Evolutionary conservation across 35 echinoderm and acorn worm species (phyloP), one percentile per base, ranked within the genome.

Genomic region (Acanthaster planci): DNA sequence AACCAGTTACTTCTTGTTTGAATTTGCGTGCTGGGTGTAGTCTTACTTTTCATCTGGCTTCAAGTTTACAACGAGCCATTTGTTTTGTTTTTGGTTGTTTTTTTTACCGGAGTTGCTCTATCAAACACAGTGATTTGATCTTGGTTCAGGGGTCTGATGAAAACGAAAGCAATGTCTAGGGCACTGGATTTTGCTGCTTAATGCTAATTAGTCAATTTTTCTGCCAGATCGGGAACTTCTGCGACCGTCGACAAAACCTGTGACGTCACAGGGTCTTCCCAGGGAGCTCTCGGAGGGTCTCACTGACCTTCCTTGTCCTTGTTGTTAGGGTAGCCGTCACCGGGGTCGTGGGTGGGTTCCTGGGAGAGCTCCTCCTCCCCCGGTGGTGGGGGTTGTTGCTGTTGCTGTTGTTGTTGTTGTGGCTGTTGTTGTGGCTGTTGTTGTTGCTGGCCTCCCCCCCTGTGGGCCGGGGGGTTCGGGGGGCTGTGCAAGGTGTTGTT

Each of bases 401-500:
- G 19, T 26, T 21, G 19, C 56, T 26, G 19, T 26, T 14, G 17
- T 59, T 67, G 60, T 15, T 67, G 60, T 67, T 30, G 64, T 8
- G 4, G 42, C 64, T 72, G 64, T 9, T 72, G 26, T 10, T 7
- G 64, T 30, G 38, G 17, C 22, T 78, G 44, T 44, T 89, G 77
- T 15, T 34, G 39, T 7, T 6, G 80, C 38, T 55, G 77, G 42
- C 4, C 4, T 47, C 42, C 42, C 16, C 55, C 38, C 30, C 40
- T 38, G 38, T 59, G 87, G 38, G 78, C 78, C 81, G 82, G 75
- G 42, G 80, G 80, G 31, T 77, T 14, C 82, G 80, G 60, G 36
- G 92, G 95, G 81, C 88, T 90, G 56, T 93, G 84, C 30, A 97
- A 79, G 35, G 91, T 93, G 90, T 97, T 97, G 88, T 97, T 97